phyloP scores from a whole-genome alignment of 2,797 vertebrate species.

The Epinephelus coioides region DNA sequence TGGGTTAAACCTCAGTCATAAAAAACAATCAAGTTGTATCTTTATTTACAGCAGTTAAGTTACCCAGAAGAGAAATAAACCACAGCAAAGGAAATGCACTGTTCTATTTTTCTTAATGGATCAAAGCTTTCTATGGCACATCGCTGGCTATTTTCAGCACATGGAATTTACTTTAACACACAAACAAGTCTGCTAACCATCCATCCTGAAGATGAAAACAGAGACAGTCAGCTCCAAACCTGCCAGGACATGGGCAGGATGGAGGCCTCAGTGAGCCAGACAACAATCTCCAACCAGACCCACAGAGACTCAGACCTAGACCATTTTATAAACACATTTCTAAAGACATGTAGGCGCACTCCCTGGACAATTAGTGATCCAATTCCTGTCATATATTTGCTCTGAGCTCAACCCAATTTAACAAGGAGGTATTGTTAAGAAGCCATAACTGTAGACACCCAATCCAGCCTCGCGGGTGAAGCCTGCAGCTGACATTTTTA shows the following conservation, averaged over 20 bases:
- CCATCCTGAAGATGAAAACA: slow-evolving; percentile 52
- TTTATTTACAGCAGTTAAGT: slow-evolving; percentile 37
- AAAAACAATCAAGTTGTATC: slow-evolving; percentile 29
- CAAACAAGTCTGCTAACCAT: slow-evolving; percentile 71
- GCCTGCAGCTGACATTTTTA: slow-evolving; percentile 78
- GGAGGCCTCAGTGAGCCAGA: slow-evolving; percentile 52
- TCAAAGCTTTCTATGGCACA: slow-evolving; percentile 48
- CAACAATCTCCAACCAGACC: slow-evolving; percentile 55
- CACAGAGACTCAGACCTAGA: slow-evolving; percentile 55
- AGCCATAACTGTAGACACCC: slow-evolving; percentile 70
- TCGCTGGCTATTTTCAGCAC: slow-evolving; percentile 52
- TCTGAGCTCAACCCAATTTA: slow-evolving; percentile 70
- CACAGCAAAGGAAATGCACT: slow-evolving; percentile 36
- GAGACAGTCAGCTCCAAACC: slow-evolving; percentile 48
- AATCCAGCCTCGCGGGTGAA: slow-evolving; percentile 68
- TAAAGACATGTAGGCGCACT: slow-evolving; percentile 58
- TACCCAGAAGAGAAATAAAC: slow-evolving; percentile 50
- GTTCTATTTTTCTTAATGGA: slow-evolving; percentile 48
- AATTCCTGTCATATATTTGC: slow-evolving; percentile 77
- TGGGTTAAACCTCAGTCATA: slow-evolving; percentile 29
- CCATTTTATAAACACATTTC: slow-evolving; percentile 66
- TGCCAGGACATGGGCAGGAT: slow-evolving; percentile 50
- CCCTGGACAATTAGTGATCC: slow-evolving; percentile 68
- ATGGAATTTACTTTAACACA: slow-evolving; percentile 57
- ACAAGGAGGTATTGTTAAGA: slow-evolving; percentile 80